phyloP scores from a whole-genome alignment of 2,113 vertebrate genomes.

The Parus major region DNA sequence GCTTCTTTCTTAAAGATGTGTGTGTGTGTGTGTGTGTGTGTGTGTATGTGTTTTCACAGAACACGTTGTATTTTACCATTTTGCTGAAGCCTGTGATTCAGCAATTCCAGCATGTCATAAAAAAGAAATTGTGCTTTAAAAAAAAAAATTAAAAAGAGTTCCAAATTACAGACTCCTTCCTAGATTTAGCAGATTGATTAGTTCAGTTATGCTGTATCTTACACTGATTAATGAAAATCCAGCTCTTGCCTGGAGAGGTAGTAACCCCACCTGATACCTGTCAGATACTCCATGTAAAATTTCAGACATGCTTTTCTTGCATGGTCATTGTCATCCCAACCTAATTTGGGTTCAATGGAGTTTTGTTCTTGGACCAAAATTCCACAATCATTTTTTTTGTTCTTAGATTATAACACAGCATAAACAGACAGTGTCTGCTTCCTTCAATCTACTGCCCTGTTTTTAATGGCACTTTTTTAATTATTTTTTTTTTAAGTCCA shows the following conservation, averaged over 20 bases:
- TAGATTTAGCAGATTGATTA: neutral
- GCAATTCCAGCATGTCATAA: neutral
- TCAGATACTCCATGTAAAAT: neutral
- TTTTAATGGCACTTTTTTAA: neutral
- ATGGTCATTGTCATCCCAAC: accelerated
- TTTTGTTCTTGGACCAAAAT: neutral
- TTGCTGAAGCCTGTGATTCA: neutral
- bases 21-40: neutral
- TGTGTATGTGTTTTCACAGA: neutral
- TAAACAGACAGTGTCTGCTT: neutral
- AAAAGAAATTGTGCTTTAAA: neutral
- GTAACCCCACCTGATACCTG: neutral
- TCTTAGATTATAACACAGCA: neutral
- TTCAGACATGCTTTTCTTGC: neutral
- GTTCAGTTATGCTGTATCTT: neutral
- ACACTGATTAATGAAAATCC: neutral
- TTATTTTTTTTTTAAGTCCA: neutral
- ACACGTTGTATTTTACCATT: neutral
- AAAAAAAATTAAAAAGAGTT: neutral
- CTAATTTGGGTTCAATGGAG: neutral
- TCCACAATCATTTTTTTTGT: neutral
- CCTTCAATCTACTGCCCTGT: neutral
- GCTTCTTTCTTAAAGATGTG: neutral
- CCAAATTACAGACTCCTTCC: neutral
- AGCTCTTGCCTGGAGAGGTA: neutral